Evolutionary conservation across 2,113 vertebrate genomes (phyloP).

Genomic region (Megaceryle torquata): DNA sequence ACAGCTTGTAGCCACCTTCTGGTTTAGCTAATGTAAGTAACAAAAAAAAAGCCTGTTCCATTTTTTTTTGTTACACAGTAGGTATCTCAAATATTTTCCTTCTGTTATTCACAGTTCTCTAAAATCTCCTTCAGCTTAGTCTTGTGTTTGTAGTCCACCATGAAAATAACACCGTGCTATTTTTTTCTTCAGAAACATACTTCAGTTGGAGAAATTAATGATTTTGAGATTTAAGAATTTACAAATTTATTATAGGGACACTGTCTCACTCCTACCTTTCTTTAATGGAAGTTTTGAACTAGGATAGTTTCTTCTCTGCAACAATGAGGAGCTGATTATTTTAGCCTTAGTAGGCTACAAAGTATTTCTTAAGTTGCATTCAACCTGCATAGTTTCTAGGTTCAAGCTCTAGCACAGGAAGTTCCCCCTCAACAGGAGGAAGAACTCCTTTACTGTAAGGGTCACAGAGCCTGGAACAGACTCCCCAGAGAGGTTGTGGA

Average conservation of each 20-base stretch:
- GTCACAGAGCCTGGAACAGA: no score
- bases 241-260: neutral
- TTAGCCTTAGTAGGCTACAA: neutral
- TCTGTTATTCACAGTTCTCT: neutral
- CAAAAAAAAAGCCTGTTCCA: neutral
- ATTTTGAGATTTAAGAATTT: neutral
- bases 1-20: neutral
- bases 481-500: no score
- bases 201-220: neutral
- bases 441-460: no score
- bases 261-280: neutral
- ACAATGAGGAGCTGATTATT: neutral
- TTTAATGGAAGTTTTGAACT: neutral
- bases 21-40: neutral
- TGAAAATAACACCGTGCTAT: neutral
- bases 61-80: neutral
- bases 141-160: neutral
- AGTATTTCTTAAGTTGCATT: neutral
- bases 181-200: neutral
- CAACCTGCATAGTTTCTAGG: neutral
- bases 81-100: neutral
- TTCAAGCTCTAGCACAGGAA: no score
- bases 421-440: no score
- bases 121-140: neutral
- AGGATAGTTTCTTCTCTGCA: neutral